Evolutionary conservation across 2,888 invertebrate genomes (phyloP).

Genomic region (Phengaris arion): DNA sequence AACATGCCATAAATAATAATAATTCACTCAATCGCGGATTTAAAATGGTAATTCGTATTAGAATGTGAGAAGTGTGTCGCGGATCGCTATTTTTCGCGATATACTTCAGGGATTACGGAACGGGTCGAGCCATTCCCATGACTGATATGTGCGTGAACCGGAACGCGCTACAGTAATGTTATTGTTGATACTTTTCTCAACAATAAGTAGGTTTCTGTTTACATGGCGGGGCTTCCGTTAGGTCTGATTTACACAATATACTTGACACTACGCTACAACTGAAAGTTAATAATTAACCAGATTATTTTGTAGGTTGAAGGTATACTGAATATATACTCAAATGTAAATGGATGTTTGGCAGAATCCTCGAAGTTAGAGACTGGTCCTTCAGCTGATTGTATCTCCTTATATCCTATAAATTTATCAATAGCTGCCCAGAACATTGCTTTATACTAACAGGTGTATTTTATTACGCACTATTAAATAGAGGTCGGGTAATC

Average conservation of each 20-base stretch:
- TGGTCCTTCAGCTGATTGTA: background rate
- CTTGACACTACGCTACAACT: background rate
- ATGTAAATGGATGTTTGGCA: background rate
- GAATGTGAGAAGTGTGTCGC: background rate
- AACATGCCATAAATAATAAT: no score
- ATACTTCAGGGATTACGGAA: conserved; percentile 22
- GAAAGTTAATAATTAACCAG: background rate
- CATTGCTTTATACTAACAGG: background rate
- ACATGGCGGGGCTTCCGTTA: conserved; percentile 29
- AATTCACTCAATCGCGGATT: no score
- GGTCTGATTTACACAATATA: background rate
- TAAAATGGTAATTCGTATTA: no score
- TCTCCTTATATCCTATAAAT: background rate
- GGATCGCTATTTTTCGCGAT: background rate
- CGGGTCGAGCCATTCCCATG: conserved; percentile 51
- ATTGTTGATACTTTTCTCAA: conserved; percentile 37
- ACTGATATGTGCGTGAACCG: conserved; percentile 48
- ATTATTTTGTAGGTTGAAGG: background rate
- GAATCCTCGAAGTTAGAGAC: background rate
- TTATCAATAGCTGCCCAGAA: background rate
- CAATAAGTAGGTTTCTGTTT: conserved; percentile 31
- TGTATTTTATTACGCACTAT: conserved; percentile 8
- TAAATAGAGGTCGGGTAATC: background rate
- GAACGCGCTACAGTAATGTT: conserved; percentile 44
- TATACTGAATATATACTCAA: background rate